Evolutionary conservation across 2,888 invertebrate genomes (phyloP).

Genomic region (Phragmatobia fuliginosa): DNA sequence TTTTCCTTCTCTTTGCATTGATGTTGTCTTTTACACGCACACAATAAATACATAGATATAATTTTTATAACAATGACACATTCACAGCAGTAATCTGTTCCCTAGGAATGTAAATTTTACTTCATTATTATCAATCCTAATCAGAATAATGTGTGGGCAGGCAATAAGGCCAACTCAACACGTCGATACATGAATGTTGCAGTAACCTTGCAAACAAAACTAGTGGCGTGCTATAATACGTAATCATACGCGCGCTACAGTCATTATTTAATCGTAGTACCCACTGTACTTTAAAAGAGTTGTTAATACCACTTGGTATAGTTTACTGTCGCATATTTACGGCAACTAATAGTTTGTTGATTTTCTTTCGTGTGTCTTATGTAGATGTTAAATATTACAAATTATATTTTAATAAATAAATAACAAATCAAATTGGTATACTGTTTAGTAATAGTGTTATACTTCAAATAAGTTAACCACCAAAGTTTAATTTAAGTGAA

Average conservation of each 20-base stretch:
- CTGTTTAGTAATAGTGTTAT: no score
- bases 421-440: no score
- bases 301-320: conserved; percentile 50
- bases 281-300: conserved; percentile 48
- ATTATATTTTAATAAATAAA: no score
- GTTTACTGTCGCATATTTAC: background rate
- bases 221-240: conserved; percentile 65
- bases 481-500: no score
- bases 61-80: no score
- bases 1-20: no score
- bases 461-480: no score
- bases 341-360: background rate
- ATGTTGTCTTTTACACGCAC: no score
- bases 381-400: no score
- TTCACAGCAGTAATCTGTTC: no score
- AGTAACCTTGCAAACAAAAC: conserved; percentile 62
- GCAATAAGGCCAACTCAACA: conserved; percentile 37
- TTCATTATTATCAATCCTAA: conserved; percentile 10
- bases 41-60: no score
- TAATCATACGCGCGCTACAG: conserved; percentile 70
- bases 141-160: conserved; percentile 16
- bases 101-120: conserved; percentile 5
- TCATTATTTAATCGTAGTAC: conserved; percentile 67
- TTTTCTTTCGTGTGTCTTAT: no score
- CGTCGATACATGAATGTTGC: conserved; percentile 48